A percentile compares a stretch with the other conserved stretches of the same genome.
Evolutionary conservation across 2,888 invertebrate genomes (phyloP).

Genomic region (Allacma fusca): DNA sequence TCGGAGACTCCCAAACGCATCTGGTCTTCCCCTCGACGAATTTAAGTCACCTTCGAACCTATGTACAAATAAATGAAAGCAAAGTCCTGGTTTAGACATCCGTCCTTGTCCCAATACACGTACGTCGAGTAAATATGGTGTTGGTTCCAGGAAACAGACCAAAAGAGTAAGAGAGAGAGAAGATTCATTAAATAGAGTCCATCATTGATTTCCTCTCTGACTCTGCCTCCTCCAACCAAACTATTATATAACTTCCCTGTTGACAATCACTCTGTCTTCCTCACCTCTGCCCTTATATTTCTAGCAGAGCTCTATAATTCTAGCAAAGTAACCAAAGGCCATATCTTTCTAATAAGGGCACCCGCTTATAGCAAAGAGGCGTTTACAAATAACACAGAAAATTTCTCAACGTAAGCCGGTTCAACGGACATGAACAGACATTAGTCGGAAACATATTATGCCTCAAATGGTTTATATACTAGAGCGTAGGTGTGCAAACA

Average conservation of each 20-base stretch:
- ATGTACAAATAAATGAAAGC: not conserved
- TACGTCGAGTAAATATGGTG: no score
- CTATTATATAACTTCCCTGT: not conserved
- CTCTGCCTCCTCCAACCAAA: not conserved
- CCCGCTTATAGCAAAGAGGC: no score
- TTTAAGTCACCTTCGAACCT: conserved; percentile 46
- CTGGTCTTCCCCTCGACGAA: conserved; percentile 51
- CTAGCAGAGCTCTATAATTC: not conserved
- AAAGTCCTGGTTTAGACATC: not conserved
- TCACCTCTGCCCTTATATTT: not conserved
- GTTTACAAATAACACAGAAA: no score
- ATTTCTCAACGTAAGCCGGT: no score
- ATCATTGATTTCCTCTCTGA: conserved; percentile 33
- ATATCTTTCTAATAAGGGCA: not conserved
- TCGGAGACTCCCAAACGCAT: conserved; percentile 60
- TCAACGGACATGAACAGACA: no score
- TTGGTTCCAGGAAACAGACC: not conserved
- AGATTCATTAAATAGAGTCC: conserved; percentile 39
- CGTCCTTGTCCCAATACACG: not conserved
- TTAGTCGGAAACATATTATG: no score
- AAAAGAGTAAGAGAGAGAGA: not conserved
- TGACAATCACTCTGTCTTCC: conserved; percentile 38
- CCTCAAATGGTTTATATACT: no score
- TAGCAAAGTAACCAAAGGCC: no score
- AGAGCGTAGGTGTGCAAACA: no score